A percentile compares a stretch with the other conserved stretches of the same genome.
Evolutionary conservation across 2,113 vertebrate genomes (phyloP).

Genomic region (Brachyistius frenatus): DNA sequence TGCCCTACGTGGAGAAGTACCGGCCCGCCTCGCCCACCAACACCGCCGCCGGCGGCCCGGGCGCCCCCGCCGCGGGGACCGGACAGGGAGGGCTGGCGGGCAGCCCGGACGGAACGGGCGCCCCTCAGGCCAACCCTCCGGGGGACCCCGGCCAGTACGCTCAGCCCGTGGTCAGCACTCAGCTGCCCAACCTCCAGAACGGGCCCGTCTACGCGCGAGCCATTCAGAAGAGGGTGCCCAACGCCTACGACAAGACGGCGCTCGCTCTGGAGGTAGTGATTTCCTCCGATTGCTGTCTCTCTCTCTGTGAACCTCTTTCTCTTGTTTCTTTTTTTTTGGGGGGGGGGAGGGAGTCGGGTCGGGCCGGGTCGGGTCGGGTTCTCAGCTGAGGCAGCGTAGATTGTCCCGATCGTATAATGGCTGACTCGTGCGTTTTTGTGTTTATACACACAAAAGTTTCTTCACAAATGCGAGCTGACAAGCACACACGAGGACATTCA

Average conservation of each 20-base stretch:
- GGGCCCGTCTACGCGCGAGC: slow-evolving; percentile 97
- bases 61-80: not conserved
- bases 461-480: slow-evolving; percentile 55
- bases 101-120: slow-evolving; percentile 87
- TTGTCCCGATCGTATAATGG: slow-evolving; percentile 57
- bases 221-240: slow-evolving; percentile 99
- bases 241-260: slow-evolving; percentile 99
- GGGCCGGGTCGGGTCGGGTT: not conserved
- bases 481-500: slow-evolving; percentile 38
- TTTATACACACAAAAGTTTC: slow-evolving; percentile 49
- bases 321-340: slow-evolving; percentile 4
- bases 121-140: slow-evolving; percentile 84
- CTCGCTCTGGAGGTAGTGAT: slow-evolving; percentile 95
- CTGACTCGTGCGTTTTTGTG: slow-evolving; percentile 57
- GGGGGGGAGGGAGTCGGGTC: too few species aligned
- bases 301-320: slow-evolving; percentile 11
- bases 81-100: slow-evolving; percentile 69
- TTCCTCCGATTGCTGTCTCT: not conserved
- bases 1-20: slow-evolving; percentile 98
- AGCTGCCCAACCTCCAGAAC: slow-evolving; percentile 98
- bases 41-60: slow-evolving; percentile 23
- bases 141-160: slow-evolving; percentile 97
- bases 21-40: slow-evolving; percentile 89
- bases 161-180: slow-evolving; percentile 90
- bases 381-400: slow-evolving; percentile 34